Base-by-base conservation (phyloP, 2,888 invertebrate species). In the Neocrepidodera transversa region DNA sequence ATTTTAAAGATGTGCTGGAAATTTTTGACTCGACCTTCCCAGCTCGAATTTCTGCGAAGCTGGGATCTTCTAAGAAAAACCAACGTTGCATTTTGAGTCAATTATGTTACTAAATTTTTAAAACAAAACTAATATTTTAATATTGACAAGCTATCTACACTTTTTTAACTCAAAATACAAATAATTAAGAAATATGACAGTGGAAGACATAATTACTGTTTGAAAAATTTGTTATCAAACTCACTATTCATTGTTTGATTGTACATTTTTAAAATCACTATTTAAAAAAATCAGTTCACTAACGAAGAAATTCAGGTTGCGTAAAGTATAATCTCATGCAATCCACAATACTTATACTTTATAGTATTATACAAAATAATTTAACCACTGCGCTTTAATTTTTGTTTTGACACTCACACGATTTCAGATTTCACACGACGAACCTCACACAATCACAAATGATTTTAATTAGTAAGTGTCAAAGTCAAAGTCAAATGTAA, bases 41-140 rank as follows among this genome's bases (percentile, higher is more conserved):
- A 10, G 57, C 42, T 74, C 80, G 79, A 76, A 82, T 75, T 72
- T 79, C 74, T 68, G 57, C 73, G 69, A 75, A 81, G 62, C 80
- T 82, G 43, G 81, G 81, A 66, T 85, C 83, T 72, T 86, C 84
- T 69, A 84, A 77, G 77, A 85, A 86, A 78, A 86, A 86, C 87
- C 87, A 88, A 74, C 83, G 84, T 79, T 88, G 86, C 88, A 88
- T 85, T 68, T 67, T 75, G 13, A 52, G 8, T 18, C 1, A 18
- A 30, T 30, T 42, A 26, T 14, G 20, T 30, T 26, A 36, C 36
- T 8, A 38, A 55, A 5, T 42, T 20, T 36, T 17, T 30, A 18
- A 10, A 42, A 16, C 16, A 51, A 58, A 54, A 45, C 30, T 51
- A 32, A 35, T 30, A 6, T 17, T 42, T n/a, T 23, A 52, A 17